phyloP scores from a whole-genome alignment of 2,797 vertebrate species.

The Monodelphis domestica region DNA sequence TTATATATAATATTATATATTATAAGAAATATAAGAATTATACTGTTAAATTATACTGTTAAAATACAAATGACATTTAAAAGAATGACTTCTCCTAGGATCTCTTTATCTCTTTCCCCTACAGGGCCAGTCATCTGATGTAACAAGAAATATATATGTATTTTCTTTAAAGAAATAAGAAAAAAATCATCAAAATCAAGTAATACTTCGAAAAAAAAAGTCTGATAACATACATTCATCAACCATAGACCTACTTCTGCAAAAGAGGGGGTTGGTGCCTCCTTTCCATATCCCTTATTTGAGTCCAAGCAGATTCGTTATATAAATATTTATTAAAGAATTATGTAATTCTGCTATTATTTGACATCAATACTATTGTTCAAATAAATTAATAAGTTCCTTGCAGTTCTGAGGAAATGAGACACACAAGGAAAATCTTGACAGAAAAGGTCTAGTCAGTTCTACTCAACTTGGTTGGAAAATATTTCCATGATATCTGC shows the following conservation, averaged over 20 bases:
- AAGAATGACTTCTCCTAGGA: not conserved
- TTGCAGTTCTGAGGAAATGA: not conserved
- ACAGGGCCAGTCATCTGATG: not conserved
- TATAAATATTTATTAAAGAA: not conserved
- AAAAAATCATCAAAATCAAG: not conserved
- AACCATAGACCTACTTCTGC: not conserved
- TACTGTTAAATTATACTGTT: too few relatives aligned
- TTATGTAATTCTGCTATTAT: not conserved
- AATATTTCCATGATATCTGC: not conserved
- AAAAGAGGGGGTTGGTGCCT: not conserved
- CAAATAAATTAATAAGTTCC: not conserved
- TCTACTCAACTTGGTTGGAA: not conserved
- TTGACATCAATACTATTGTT: not conserved
- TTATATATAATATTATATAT: too few relatives aligned
- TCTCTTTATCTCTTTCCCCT: not conserved
- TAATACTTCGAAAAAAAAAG: not conserved
- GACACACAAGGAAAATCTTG: not conserved
- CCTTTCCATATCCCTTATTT: not conserved
- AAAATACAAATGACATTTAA: not conserved
- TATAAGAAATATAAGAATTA: too few relatives aligned
- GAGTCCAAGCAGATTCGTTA: not conserved
- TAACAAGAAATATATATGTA: not conserved
- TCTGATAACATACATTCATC: not conserved
- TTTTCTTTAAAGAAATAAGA: not conserved
- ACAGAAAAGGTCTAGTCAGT: not conserved